Conservation (phyloP, 2,113 vertebrate species). For the Istiophorus platypterus region DNA sequence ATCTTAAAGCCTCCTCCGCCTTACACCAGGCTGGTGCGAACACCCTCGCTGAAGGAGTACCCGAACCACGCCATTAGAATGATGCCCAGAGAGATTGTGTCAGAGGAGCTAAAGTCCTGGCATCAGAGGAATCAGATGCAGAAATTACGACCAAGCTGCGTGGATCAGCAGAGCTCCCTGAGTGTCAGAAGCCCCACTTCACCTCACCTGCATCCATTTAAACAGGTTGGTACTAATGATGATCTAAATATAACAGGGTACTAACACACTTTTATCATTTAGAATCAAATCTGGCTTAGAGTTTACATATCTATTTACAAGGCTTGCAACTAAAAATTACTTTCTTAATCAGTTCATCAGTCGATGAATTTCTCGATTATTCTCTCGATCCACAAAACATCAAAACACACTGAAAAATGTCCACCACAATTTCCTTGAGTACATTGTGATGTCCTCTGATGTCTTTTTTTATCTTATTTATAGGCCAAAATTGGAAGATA, state of each 20-base stretch:
- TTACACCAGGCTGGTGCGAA: slow-evolving; percentile 84
- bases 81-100: slow-evolving; percentile 85
- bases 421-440: neutral
- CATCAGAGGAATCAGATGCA: slow-evolving; percentile 86
- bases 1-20: slow-evolving; percentile 81
- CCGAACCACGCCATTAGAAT: slow-evolving; percentile 77
- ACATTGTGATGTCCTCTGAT: neutral
- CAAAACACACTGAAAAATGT: neutral
- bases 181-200: slow-evolving; percentile 74
- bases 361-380: too few species aligned
- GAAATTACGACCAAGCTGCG: slow-evolving; percentile 71
- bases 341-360: neutral
- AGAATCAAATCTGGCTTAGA: neutral
- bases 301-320: neutral
- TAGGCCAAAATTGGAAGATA: neutral
- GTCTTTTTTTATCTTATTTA: neutral
- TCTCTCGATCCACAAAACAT: too few species aligned
- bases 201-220: slow-evolving; percentile 76
- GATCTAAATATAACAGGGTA: neutral
- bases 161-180: slow-evolving; percentile 82
- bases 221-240: slow-evolving; percentile 70
- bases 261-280: neutral
- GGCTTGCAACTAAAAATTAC: neutral
- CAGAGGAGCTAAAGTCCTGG: slow-evolving; percentile 90
- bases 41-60: slow-evolving; percentile 88